phyloP scores from a whole-genome alignment of 2,797 vertebrate species.

The Rachycentron canadum region DNA sequence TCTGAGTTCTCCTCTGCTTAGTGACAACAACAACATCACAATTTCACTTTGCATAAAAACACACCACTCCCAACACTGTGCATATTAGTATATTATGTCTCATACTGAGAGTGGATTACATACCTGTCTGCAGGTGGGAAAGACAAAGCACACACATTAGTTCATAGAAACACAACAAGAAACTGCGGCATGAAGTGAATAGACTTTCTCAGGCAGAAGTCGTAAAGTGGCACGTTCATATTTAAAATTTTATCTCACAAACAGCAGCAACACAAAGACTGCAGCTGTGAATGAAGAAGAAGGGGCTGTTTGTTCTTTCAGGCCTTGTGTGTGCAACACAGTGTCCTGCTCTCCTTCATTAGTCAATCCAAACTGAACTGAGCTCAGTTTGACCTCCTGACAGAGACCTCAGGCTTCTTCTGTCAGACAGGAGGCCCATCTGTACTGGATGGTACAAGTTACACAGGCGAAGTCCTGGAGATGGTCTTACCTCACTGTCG shows the following conservation, averaged over 20 bases:
- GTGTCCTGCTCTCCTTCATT: neutral
- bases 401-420: neutral
- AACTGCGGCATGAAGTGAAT: neutral
- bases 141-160: neutral
- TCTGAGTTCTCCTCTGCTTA: slow-evolving; percentile 54
- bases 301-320: neutral
- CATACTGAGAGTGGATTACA: neutral
- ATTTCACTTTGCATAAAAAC: neutral
- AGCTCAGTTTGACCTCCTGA: neutral
- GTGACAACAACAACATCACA: slow-evolving; percentile 9
- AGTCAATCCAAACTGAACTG: neutral
- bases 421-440: neutral
- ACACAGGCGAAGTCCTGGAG: neutral
- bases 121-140: slow-evolving; percentile 54
- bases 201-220: neutral
- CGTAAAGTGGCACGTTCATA: neutral
- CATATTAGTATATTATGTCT: neutral
- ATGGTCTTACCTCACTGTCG: slow-evolving; percentile 36
- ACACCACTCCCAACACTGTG: neutral
- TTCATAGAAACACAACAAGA: neutral
- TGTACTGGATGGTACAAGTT: neutral
- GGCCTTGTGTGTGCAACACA: too few relatives aligned
- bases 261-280: neutral
- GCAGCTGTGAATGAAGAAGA: too few relatives aligned
- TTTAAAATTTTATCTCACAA: neutral